Conservation (phyloP, 2,797 vertebrate genomes). For the Acrossocheilus wenchowensis region DNA sequence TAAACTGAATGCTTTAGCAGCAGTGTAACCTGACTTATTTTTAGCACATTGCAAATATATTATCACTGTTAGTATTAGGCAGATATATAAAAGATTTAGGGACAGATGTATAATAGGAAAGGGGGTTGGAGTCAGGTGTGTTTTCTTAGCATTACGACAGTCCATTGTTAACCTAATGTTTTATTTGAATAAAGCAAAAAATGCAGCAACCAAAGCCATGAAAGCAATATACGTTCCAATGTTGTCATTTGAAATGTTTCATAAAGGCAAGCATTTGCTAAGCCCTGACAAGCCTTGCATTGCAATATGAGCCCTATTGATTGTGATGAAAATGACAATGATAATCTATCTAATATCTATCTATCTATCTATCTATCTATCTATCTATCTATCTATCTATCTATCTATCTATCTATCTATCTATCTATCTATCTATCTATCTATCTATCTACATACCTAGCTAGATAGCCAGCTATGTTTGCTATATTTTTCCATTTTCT, state of each 20-base stretch:
- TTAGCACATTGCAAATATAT: not conserved
- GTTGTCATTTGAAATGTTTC: not conserved
- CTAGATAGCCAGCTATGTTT: too few relatives aligned
- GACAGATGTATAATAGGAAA: not conserved
- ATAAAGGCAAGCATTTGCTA: conserved; percentile 4
- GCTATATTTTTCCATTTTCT: not conserved
- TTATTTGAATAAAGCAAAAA: not conserved
- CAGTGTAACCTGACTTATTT: not conserved
- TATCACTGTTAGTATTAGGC: not conserved
- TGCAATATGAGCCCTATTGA: not conserved
- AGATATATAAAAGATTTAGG: not conserved
- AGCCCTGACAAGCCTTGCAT: not conserved
- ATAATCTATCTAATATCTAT: not conserved
- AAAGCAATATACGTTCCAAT: not conserved
- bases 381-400: too few relatives aligned
- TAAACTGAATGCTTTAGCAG: not conserved
- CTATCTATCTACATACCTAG: too few relatives aligned
- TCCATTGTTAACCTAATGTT: not conserved
- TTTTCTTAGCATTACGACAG: not conserved
- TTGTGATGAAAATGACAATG: not conserved
- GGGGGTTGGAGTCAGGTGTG: not conserved
- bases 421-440: too few relatives aligned
- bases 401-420: too few relatives aligned
- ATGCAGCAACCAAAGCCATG: not conserved
- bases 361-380: too few relatives aligned